These are phyloP conservation scores for Dilophus febrilis DNA, from an alignment of 2,888 invertebrate species.

Conservation along the genomic window DNA sequence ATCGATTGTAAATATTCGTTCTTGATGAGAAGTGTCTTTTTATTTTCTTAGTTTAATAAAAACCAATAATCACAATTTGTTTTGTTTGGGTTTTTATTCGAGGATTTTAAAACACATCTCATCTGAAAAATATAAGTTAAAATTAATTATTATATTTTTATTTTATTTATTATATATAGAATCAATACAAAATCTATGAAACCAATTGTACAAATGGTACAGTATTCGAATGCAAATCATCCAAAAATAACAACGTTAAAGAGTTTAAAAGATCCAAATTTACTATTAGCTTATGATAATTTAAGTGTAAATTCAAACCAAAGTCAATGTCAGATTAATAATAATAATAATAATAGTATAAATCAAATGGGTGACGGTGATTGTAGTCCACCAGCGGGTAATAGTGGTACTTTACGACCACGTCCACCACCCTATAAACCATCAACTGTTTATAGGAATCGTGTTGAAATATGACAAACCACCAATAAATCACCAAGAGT, in stretches of 20 bases:
- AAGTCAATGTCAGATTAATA: conserved; percentile 42
- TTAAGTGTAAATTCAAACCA: conserved; percentile 26
- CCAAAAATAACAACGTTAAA: conserved; percentile 41
- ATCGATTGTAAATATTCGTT: too few species aligned
- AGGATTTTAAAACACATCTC: too few species aligned
- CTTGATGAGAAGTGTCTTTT: too few species aligned
- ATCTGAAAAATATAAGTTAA: too few species aligned
- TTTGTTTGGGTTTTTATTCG: too few species aligned
- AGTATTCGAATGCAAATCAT: conserved; percentile 37
- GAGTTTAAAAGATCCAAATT: conserved; percentile 37
- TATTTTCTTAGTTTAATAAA: too few species aligned
- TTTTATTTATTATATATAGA: conserved; percentile 10
- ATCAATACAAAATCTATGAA: conserved; percentile 25
- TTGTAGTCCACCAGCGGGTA: conserved; percentile 33
- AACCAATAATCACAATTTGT: too few species aligned
- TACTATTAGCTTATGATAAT: conserved; percentile 23
- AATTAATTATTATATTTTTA: conserved; percentile 5
- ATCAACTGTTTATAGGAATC: conserved; percentile 19
- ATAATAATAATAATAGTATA: too few species aligned
- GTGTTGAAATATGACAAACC: conserved; percentile 29
- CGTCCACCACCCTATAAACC: conserved; percentile 29
- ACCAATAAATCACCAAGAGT: conserved; percentile 19
- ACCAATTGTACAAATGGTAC: conserved; percentile 42
- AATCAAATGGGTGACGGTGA: conserved; percentile 36
- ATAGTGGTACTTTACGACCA: conserved; percentile 26